Evolutionary conservation across 2,113 vertebrate genomes (phyloP), one percentile per base, ranked within the genome.

Genomic region (Chaetodon auriga): DNA sequence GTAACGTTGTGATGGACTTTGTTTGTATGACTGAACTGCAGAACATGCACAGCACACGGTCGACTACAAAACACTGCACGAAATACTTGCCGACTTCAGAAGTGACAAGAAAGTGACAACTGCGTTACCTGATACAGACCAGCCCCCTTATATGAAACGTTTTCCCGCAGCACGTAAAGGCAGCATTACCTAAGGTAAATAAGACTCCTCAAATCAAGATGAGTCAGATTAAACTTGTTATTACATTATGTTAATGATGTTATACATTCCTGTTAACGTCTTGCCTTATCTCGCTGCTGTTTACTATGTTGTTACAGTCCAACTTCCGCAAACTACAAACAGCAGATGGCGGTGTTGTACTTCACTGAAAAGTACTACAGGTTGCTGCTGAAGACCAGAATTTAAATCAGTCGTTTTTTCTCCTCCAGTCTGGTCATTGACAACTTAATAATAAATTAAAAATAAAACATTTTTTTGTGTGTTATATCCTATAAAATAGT

Each of bases 271-370:
- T 45, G 7, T 16, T 43, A 51, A 43, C 2, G 9, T 41, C 8
- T 38, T 1, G 30, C 30, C 30, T 30, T 30, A 30, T 30, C 30
- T 30, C 30, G 30, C 30, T 18, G 1, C 5, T 46, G 9, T 53
- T 51, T 7, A 19, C 5, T 51, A 45, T 36, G 6, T 43, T 23
- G 6, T 25, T 30, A 2, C 2, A 1, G 41, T 38, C 13, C 13
- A 60, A 25, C 65, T 57, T 18, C 25, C 19, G 43, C 46, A 21
- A 54, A 30, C 2, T 23, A 25, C 19, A 66, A 69, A 81, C 92
- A 68, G 68, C 49, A 92, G 90, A 41, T 80, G 92, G 69, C 86
- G 64, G 11, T 78, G 21, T 87, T 84, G 77, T 58, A 1, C 70
- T 79, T 41, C 18, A 21, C 35, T 63, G n/a, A 2, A 2, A 43